phyloP scores from a whole-genome alignment of 1,140 invertebrate genomes.

The Notospermus geniculatus region DNA sequence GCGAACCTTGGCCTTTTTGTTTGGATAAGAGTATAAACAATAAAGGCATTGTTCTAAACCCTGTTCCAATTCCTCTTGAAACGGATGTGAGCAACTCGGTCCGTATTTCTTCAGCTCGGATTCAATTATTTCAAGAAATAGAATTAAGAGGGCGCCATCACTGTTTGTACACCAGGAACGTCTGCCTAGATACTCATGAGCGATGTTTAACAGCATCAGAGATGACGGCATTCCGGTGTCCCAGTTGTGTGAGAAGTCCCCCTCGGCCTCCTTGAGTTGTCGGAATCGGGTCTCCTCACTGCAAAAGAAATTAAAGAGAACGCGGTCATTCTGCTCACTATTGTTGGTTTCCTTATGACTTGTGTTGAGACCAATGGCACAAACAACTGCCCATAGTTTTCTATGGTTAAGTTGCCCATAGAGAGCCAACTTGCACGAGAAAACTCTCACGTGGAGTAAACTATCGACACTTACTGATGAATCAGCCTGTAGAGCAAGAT shows the following conservation, averaged over 20 bases:
- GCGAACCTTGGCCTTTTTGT: conserved; percentile 68
- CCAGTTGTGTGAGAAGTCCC: too few species aligned
- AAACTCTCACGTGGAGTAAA: too few species aligned
- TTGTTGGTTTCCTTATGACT: too few species aligned
- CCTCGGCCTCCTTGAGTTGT: too few species aligned
- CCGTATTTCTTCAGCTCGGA: conserved; percentile 58
- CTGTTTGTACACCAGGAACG: conserved; percentile 73
- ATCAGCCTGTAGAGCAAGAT: conserved; percentile 77
- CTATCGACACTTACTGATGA: conserved; percentile 51
- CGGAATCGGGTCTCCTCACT: conserved; percentile 39
- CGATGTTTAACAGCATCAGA: conserved; percentile 66
- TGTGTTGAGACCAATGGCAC: too few species aligned
- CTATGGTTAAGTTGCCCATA: too few species aligned
- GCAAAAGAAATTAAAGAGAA: conserved; percentile 19
- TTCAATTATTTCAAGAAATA: conserved; percentile 72
- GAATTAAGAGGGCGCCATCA: conserved; percentile 73
- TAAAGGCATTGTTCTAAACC: conserved; percentile 84
- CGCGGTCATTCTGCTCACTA: too few species aligned
- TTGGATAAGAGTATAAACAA: conserved; percentile 83
- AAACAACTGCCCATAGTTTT: too few species aligned
- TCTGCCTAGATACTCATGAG: conserved; percentile 79
- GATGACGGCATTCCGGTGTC: conserved; percentile 69
- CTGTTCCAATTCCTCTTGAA: conserved; percentile 64
- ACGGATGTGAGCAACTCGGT: conserved; percentile 36
- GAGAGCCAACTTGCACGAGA: too few species aligned